phyloP scores from a whole-genome alignment of 2,797 vertebrate species.

The Cephalopachus bancanus region DNA sequence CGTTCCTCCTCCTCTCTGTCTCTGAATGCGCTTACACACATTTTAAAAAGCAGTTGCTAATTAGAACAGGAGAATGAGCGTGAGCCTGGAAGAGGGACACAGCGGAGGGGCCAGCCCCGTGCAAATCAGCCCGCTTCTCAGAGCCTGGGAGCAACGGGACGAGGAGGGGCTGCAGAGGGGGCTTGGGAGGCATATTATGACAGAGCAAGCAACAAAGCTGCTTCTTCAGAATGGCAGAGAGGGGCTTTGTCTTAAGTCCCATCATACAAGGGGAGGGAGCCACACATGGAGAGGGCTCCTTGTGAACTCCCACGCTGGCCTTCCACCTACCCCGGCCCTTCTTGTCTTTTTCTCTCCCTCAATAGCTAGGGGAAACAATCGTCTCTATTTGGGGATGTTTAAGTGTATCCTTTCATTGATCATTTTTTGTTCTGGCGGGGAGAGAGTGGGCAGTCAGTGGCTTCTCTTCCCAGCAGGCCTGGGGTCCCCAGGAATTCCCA shows the following conservation, averaged over 20 bases:
- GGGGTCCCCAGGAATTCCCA: background rate
- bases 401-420: constrained; percentile 69
- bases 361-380: constrained; percentile 67
- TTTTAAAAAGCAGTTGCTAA: constrained; percentile 83
- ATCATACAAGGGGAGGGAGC: background rate
- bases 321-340: background rate
- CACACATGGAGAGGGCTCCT: constrained; percentile 61
- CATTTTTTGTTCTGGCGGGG: constrained; percentile 47
- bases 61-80: constrained; percentile 83
- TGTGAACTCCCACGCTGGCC: background rate
- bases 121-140: constrained; percentile 69
- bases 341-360: background rate
- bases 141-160: constrained; percentile 44
- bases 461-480: background rate
- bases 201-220: constrained; percentile 82
- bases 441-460: constrained; percentile 15
- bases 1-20: constrained; percentile 48
- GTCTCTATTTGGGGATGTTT: constrained; percentile 46
- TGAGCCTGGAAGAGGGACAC: constrained; percentile 71
- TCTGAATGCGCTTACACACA: constrained; percentile 80
- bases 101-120: constrained; percentile 55
- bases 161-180: constrained; percentile 16
- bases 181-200: constrained; percentile 74
- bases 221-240: constrained; percentile 76
- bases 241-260: constrained; percentile 66